phyloP scores from a whole-genome alignment of 2,797 vertebrate species.

The Florisuga fusca region DNA sequence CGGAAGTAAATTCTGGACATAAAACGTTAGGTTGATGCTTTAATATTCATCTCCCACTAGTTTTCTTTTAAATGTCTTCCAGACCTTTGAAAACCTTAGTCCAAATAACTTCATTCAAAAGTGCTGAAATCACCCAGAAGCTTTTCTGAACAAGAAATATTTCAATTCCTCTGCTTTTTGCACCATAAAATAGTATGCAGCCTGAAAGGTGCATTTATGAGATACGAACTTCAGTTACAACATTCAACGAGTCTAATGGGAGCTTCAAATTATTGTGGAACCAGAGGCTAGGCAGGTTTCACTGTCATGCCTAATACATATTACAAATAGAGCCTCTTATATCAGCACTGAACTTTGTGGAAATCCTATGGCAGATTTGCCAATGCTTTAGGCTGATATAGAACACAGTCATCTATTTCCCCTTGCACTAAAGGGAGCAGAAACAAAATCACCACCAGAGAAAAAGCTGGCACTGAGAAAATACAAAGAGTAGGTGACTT shows the following conservation, averaged over 20 bases:
- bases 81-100: background rate
- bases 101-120: slow-evolving; percentile 3
- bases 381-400: background rate
- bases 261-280: background rate
- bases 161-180: background rate
- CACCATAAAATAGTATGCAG: background rate
- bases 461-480: background rate
- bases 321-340: background rate
- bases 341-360: background rate
- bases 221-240: slow-evolving; percentile 28
- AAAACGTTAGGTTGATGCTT: background rate
- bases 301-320: background rate
- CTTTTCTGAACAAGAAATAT: slow-evolving; percentile 1
- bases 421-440: background rate
- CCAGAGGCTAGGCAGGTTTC: background rate
- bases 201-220: slow-evolving; percentile 17
- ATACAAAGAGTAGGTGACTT: background rate
- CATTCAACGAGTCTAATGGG: background rate
- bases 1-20: background rate
- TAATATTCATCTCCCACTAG: background rate
- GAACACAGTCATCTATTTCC: background rate
- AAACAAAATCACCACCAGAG: background rate
- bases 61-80: background rate
- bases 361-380: background rate
- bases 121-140: slow-evolving; percentile 17